Evolutionary conservation across 53 echinoderm and acorn worm species (phyloP), one percentile per base, ranked within the genome.

Genomic region (Hippasteria phrygiana): DNA sequence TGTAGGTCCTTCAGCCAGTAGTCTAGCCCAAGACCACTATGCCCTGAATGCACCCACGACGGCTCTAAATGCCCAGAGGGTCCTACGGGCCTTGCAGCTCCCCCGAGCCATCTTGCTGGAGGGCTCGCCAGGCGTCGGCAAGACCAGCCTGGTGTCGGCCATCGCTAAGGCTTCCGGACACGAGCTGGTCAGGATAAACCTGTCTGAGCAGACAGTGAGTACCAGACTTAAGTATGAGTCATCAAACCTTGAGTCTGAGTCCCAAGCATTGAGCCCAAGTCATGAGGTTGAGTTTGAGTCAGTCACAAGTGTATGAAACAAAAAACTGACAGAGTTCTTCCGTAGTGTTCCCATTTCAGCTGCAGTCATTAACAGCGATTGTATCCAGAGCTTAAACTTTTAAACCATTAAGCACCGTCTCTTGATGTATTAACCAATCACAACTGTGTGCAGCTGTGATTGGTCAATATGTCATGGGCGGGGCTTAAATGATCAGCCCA

Each of bases 111-210:
- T 97, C 56, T 88, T 95, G 32, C 92, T 95, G 18, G 97, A 97
- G 69, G 97, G 97, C 45, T 97, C 97, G 0, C 97, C 97, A 35
- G 97, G 97, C 29, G 97, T 97, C 0, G 97, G 97, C 24, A 97
- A 97, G 88, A 97, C 97, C 28, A 97, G 97, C 51, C 89, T 97
- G 50, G 97, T 95, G 71, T 92, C 94, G 0, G 97, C 97, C 14
- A 72, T 97, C 37, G 94, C 97, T 38, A 95, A 92, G 43, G 95
- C 95, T 27, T 95, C 97, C 5, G 97, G 97, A 1, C 94, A 97
- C 50, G 71, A 91, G 26, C 89, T 95, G 14, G 90, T 97, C 36
- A 86, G 97, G 74, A 97, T 97, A 67, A 97, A 97, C 78, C 84
- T 97, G 12, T 97, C 95, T 0, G 97, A 97, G 63, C 97, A 97